Conservation (phyloP, 2,888 invertebrate species). For the Melanotus villosus region DNA sequence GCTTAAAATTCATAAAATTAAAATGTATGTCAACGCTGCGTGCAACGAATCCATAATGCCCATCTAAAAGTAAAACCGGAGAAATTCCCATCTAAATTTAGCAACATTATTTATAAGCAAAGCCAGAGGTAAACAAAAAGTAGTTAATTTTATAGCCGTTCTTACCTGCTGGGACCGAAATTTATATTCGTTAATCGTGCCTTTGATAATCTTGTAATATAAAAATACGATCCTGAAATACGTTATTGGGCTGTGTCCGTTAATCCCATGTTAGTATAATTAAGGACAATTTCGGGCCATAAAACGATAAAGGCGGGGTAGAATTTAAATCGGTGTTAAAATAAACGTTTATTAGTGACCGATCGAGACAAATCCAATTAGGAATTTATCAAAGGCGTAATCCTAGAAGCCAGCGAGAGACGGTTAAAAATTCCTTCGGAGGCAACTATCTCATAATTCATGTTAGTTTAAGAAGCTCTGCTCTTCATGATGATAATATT, state of each 20-base stretch:
- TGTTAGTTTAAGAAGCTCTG: neutral
- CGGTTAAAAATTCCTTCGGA: constrained; percentile 17
- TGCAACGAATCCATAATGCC: neutral
- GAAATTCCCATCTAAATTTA: constrained; percentile 4
- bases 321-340: neutral
- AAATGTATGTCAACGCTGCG: neutral
- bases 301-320: neutral
- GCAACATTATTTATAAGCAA: neutral
- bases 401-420: too few relatives aligned
- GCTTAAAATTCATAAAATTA: too few relatives aligned
- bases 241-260: neutral
- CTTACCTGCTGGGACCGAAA: neutral
- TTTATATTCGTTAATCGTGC: neutral
- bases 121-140: neutral
- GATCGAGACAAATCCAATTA: neutral
- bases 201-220: neutral
- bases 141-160: neutral
- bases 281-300: neutral
- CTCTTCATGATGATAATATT: constrained; percentile 24
- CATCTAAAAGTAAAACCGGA: neutral
- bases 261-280: constrained; percentile 4
- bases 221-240: neutral
- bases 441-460: constrained; percentile 27
- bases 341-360: neutral
- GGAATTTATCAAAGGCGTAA: too few relatives aligned